Evolutionary conservation across 2,113 vertebrate genomes (phyloP).

Genomic region (Ictalurus furcatus): DNA sequence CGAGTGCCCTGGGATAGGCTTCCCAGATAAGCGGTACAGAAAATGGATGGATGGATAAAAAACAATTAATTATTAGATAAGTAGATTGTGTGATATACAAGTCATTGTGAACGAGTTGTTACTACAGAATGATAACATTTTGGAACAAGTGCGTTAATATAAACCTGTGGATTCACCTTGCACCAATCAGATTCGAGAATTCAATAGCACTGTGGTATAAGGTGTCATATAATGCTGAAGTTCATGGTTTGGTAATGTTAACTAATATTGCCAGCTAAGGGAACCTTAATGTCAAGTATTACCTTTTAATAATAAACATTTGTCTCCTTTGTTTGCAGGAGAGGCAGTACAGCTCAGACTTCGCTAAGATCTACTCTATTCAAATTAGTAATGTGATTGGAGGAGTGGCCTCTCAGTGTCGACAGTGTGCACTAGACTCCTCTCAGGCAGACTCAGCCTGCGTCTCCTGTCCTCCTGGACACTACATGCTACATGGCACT

Average conservation of each 20-base stretch:
- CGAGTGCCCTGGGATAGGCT: too few species aligned
- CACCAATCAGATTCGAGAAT: neutral
- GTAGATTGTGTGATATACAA: neutral
- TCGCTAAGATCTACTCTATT: constrained; percentile 90
- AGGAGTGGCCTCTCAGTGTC: constrained; percentile 88
- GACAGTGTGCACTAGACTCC: constrained; percentile 76
- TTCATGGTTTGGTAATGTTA: neutral
- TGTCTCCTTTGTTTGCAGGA: constrained; percentile 68
- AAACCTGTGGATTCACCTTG: neutral
- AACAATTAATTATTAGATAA: neutral
- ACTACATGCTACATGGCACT: constrained; percentile 74
- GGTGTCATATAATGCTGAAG: neutral
- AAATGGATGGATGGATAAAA: too few species aligned
- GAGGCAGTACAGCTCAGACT: constrained; percentile 79
- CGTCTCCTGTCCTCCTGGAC: constrained; percentile 81
- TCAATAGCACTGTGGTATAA: neutral
- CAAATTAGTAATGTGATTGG: constrained; percentile 85
- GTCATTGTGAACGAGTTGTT: neutral
- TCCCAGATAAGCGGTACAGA: too few species aligned
- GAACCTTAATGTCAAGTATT: neutral
- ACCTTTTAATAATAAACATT: neutral
- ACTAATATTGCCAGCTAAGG: neutral
- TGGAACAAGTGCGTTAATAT: neutral
- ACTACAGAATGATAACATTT: neutral
- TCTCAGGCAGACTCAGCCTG: constrained; percentile 72